These are phyloP conservation scores for Pogonomyrmex californicus DNA, from an alignment of 1,140 invertebrate genomes.

Conservation along the genomic window DNA sequence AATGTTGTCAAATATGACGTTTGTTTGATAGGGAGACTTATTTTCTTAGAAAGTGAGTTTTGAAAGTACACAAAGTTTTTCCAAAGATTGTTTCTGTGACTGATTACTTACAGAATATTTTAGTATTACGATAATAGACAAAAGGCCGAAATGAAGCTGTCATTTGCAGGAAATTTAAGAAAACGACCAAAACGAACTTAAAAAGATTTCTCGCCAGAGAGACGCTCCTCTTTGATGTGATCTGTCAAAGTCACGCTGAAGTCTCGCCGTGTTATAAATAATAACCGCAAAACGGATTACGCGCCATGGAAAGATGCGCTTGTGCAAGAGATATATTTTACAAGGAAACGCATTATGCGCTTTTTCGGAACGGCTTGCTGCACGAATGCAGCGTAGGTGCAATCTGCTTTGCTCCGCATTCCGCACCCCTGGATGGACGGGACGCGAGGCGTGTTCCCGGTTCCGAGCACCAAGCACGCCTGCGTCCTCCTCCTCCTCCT, in stretches of 20 bases:
- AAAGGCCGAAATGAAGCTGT: not conserved
- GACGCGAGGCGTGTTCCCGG: slow-evolving; percentile 39
- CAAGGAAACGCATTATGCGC: not conserved
- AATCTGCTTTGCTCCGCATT: slow-evolving; percentile 56
- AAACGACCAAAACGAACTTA: not conserved
- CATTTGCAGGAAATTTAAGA: not conserved
- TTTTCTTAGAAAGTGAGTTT: no score
- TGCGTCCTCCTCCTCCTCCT: slow-evolving; percentile 38
- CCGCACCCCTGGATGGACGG: slow-evolving; percentile 36
- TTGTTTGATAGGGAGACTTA: no score
- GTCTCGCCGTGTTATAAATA: slow-evolving; percentile 20
- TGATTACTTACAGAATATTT: no score
- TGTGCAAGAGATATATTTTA: slow-evolving; percentile 35
- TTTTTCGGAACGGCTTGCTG: not conserved
- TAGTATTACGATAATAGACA: no score
- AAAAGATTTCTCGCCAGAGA: not conserved
- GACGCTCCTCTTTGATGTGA: not conserved
- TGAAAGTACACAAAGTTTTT: no score
- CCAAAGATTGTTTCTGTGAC: no score
- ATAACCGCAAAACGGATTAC: slow-evolving; percentile 30
- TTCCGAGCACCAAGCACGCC: not conserved
- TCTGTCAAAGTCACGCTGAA: not conserved
- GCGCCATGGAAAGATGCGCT: not conserved
- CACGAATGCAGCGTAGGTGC: not conserved
- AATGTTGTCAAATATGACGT: no score